These are phyloP conservation scores for Chrysotoxum bicinctum DNA, from an alignment of 2,888 invertebrate genomes.

Conservation along the genomic window DNA sequence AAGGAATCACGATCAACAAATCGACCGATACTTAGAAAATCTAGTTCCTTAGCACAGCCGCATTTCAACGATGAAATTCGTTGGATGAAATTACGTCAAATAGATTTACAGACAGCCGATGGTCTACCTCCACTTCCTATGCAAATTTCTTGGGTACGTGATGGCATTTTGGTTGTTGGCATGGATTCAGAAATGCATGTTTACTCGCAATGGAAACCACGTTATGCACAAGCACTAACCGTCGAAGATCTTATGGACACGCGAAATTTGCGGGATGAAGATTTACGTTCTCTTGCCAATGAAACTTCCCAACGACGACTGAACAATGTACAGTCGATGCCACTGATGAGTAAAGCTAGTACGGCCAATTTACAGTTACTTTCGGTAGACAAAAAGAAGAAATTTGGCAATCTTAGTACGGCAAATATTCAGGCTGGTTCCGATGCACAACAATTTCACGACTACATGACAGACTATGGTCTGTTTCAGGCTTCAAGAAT, in stretches of 20 bases:
- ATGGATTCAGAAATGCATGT: conserved; percentile 99
- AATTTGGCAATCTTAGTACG: conserved; percentile 82
- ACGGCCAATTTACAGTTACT: conserved; percentile 92
- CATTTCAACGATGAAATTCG: conserved; percentile 95
- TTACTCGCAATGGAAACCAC: conserved; percentile 98
- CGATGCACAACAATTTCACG: conserved; percentile 83
- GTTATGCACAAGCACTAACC: conserved; percentile 80
- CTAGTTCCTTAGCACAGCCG: conserved; percentile 94
- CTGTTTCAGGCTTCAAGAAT: conserved; percentile 98
- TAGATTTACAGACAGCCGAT: conserved; percentile 95
- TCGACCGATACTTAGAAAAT: conserved; percentile 92
- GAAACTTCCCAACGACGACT: conserved; percentile 87
- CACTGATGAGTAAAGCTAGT: conserved; percentile 91
- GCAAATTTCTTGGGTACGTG: conserved; percentile 99
- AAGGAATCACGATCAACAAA: conserved; percentile 92
- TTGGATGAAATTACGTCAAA: conserved; percentile 97
- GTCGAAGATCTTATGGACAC: conserved; percentile 88
- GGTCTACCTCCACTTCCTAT: conserved; percentile 98
- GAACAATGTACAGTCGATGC: conserved; percentile 89
- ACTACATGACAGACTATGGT: conserved; percentile 96
- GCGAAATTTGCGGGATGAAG: conserved; percentile 88
- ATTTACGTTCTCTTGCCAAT: conserved; percentile 85
- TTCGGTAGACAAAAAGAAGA: conserved; percentile 87
- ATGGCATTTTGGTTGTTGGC: conserved; percentile 98
- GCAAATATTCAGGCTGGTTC: conserved; percentile 74